phyloP scores from a whole-genome alignment of 2,888 invertebrate species.

The Eurytoma adleriae region DNA sequence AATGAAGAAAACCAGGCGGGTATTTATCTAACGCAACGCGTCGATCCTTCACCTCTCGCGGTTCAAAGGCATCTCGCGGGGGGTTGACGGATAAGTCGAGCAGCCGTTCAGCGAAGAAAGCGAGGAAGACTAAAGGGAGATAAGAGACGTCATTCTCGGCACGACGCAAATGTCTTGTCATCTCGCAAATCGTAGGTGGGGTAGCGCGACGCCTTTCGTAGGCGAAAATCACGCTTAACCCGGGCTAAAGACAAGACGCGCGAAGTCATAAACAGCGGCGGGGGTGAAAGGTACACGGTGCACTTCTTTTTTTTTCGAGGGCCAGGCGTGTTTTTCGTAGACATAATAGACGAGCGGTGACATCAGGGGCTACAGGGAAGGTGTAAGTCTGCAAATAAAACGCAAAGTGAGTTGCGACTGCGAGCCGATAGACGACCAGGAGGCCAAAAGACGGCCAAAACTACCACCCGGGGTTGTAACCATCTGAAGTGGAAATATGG shows the following conservation, averaged over 20 bases:
- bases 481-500: slow-evolving; percentile 68
- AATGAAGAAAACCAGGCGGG: neutral
- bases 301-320: slow-evolving; percentile 17
- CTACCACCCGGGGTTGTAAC: slow-evolving; percentile 60
- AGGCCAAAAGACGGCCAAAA: neutral
- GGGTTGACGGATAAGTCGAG: slow-evolving; percentile 41
- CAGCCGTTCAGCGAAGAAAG: neutral
- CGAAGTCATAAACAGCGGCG: slow-evolving; percentile 28
- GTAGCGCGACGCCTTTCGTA: neutral
- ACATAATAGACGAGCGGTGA: slow-evolving; percentile 64
- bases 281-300: slow-evolving; percentile 40
- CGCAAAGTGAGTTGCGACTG: slow-evolving; percentile 59
- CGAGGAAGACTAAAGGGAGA: neutral
- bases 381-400: slow-evolving; percentile 61
- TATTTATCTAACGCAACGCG: slow-evolving; percentile 25
- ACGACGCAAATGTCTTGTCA: slow-evolving; percentile 30
- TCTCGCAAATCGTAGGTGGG: slow-evolving; percentile 24
- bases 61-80: neutral
- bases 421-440: slow-evolving; percentile 65
- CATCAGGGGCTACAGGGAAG: slow-evolving; percentile 64
- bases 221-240: slow-evolving; percentile 33
- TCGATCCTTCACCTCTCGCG: slow-evolving; percentile 15
- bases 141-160: slow-evolving; percentile 16
- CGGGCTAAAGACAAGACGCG: slow-evolving; percentile 20
- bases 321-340: slow-evolving; percentile 64